Conservation (phyloP, 1,140 invertebrate genomes). For the Acyrthosiphon pisum region DNA sequence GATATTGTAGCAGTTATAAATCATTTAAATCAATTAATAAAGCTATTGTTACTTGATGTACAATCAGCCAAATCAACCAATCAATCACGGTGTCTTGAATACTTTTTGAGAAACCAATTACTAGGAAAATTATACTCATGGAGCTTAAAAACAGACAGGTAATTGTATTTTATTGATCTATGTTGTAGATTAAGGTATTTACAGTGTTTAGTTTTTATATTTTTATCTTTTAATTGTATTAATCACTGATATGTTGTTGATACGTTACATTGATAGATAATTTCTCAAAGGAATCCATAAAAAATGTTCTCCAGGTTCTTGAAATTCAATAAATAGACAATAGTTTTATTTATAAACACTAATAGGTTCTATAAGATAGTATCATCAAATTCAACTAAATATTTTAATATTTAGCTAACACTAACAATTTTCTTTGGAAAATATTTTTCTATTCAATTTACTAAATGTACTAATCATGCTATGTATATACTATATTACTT, state of each 20-base stretch:
- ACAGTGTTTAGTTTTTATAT: neutral
- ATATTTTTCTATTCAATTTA: neutral
- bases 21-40: constrained; percentile 90
- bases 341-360: too few relatives aligned
- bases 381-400: neutral
- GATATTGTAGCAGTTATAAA: constrained; percentile 89
- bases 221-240: neutral
- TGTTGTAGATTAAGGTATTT: neutral
- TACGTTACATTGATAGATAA: neutral
- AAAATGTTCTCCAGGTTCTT: neutral
- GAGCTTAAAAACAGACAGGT: constrained; percentile 77
- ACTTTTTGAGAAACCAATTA: constrained; percentile 78
- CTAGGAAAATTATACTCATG: constrained; percentile 80
- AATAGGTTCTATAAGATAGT: too few relatives aligned
- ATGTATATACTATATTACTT: too few relatives aligned
- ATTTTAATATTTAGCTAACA: too few relatives aligned
- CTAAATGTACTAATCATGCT: too few relatives aligned
- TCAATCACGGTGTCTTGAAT: constrained; percentile 72
- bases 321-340: too few relatives aligned
- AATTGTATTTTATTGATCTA: constrained; percentile 59
- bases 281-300: neutral
- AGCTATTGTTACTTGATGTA: constrained; percentile 84
- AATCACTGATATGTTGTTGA: neutral
- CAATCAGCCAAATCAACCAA: constrained; percentile 63
- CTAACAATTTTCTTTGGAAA: too few relatives aligned